Conservation (phyloP, 2,888 invertebrate species). For the Lithophane socia region DNA sequence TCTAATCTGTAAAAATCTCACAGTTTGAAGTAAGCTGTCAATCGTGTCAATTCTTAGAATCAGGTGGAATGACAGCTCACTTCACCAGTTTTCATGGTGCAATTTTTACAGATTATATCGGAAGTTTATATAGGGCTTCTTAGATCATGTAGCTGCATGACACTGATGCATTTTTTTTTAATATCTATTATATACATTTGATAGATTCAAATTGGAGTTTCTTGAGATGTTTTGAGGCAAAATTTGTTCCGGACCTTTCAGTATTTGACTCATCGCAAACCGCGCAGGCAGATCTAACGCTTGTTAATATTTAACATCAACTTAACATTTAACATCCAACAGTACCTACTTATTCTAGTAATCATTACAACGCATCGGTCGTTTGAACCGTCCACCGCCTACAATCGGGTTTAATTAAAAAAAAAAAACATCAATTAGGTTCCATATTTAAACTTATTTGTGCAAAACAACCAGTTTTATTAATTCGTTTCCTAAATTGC, state of each 20-base stretch:
- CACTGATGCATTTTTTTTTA: no score
- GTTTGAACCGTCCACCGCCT: background rate
- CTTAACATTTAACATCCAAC: background rate
- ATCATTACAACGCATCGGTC: background rate
- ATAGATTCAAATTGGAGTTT: background rate
- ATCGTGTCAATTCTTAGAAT: no score
- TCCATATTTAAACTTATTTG: conserved; percentile 15
- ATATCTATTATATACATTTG: no score
- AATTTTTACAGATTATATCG: no score
- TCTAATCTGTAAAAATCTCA: no score
- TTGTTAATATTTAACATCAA: background rate
- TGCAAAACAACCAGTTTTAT: conserved; percentile 55
- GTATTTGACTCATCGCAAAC: background rate
- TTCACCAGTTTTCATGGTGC: no score
- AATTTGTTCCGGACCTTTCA: background rate
- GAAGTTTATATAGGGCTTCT: no score
- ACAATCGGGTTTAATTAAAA: conserved; percentile 1
- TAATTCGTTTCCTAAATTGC: conserved; percentile 43
- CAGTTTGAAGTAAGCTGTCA: no score
- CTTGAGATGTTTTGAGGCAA: background rate
- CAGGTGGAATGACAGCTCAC: no score
- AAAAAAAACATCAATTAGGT: conserved; percentile 4
- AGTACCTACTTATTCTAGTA: background rate
- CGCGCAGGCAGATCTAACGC: background rate
- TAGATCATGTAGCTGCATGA: no score